phyloP scores from a whole-genome alignment of 2,888 invertebrate species.

The Nycteola revayana region DNA sequence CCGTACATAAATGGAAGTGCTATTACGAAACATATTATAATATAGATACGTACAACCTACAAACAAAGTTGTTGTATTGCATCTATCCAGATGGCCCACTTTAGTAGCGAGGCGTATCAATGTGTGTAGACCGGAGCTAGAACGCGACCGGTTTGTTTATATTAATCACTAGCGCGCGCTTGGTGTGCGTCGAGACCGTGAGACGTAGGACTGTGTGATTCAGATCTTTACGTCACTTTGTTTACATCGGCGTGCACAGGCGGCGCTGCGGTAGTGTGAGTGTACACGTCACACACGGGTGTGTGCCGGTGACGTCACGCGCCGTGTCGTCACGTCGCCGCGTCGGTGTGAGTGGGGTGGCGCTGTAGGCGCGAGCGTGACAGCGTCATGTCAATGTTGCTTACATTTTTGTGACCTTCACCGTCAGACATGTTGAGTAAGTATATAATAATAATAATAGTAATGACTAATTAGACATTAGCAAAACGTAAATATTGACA shows the following conservation, averaged over 20 bases:
- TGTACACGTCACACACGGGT: constrained; percentile 68
- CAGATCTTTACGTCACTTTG: constrained; percentile 74
- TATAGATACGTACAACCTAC: too few relatives aligned
- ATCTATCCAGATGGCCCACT: constrained; percentile 73
- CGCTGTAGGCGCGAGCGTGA: constrained; percentile 54
- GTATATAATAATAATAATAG: too few relatives aligned
- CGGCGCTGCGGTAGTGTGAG: constrained; percentile 39
- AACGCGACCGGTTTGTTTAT: constrained; percentile 73
- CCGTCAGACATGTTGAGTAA: constrained; percentile 57
- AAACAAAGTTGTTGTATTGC: constrained; percentile 9
- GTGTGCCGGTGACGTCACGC: constrained; percentile 73
- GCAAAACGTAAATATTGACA: too few relatives aligned
- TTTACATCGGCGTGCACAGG: constrained; percentile 56
- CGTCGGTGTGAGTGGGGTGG: constrained; percentile 42
- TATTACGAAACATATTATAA: constrained; percentile 5
- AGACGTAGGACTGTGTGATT: constrained; percentile 57
- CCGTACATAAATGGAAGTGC: constrained; percentile 19
- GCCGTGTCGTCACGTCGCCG: constrained; percentile 52
- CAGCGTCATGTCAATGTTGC: constrained; percentile 65
- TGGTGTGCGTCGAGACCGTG: constrained; percentile 51
- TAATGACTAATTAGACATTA: too few relatives aligned
- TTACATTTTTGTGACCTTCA: constrained; percentile 82
- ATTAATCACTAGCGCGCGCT: constrained; percentile 54
- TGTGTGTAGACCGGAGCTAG: constrained; percentile 32
- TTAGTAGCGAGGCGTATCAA: constrained; percentile 46